phyloP scores from a whole-genome alignment of 1,140 invertebrate genomes.

The Chionoecetes opilio region DNA sequence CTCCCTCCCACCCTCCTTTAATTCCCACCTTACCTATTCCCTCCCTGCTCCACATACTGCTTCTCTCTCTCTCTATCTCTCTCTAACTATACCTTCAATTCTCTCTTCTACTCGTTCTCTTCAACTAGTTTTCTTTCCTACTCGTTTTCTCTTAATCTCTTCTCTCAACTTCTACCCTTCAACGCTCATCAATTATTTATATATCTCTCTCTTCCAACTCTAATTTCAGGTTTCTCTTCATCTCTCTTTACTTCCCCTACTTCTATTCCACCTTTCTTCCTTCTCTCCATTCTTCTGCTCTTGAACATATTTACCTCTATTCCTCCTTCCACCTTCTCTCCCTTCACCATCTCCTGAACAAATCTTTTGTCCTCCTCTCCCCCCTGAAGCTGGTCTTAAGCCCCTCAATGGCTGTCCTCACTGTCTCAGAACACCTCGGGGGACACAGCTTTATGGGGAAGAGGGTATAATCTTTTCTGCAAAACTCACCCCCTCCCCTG shows the following conservation, averaged over 20 bases:
- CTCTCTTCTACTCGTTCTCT: neutral
- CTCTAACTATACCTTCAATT: neutral
- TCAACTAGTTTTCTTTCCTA: too few relatives aligned
- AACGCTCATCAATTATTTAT: too few relatives aligned
- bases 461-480: constrained; percentile 10
- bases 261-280: neutral
- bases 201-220: too few relatives aligned
- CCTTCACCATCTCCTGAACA: neutral
- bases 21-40: neutral
- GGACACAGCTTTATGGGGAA: neutral
- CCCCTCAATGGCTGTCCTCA: constrained; percentile 14
- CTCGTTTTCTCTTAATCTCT: too few relatives aligned
- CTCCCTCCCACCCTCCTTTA: neutral
- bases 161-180: too few relatives aligned
- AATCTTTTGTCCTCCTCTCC: neutral
- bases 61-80: neutral
- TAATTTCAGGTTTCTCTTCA: neutral
- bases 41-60: neutral
- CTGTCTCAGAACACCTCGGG: constrained; percentile 4
- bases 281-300: neutral
- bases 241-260: neutral
- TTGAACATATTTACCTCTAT: neutral
- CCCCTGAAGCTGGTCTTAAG: neutral
- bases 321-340: neutral
- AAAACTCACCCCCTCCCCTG: neutral